phyloP scores from a whole-genome alignment of 1,140 invertebrate species.

The Gryllus bimaculatus region DNA sequence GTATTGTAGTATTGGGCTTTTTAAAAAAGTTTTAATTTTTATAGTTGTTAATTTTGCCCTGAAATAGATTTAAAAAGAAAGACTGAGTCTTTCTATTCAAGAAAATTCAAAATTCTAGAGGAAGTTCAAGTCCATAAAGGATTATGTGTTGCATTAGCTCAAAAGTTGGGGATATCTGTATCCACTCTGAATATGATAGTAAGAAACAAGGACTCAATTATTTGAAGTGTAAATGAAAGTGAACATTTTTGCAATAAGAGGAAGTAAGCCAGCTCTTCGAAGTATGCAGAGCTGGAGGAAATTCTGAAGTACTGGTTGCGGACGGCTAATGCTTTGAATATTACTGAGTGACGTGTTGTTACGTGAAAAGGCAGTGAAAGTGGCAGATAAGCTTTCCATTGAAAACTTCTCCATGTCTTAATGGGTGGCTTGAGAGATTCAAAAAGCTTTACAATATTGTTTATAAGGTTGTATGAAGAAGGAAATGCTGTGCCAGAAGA shows the following conservation, averaged over 20 bases:
- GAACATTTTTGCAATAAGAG: not conserved
- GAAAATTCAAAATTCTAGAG: too few relatives aligned
- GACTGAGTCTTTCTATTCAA: too few relatives aligned
- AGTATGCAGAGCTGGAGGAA: not conserved
- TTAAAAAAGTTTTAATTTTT: too few relatives aligned
- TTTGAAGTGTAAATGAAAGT: not conserved
- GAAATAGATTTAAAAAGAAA: too few relatives aligned
- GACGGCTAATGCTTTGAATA: not conserved
- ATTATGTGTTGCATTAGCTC: not conserved
- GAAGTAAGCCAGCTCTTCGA: not conserved
- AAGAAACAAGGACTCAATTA: not conserved
- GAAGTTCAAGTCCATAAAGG: too few relatives aligned
- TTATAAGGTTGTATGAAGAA: not conserved
- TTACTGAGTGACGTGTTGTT: not conserved
- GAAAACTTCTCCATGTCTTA: not conserved
- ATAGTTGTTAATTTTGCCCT: too few relatives aligned
- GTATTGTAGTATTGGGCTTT: too few relatives aligned
- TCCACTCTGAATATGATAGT: conserved; percentile 1
- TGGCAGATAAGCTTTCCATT: not conserved
- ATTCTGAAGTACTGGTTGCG: conserved; percentile 5
- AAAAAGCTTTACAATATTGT: not conserved
- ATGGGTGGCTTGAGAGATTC: not conserved
- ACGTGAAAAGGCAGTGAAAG: not conserved
- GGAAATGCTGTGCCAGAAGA: not conserved
- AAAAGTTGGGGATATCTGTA: not conserved